Conservation (phyloP, 2,113 vertebrate genomes). For the rabbit (Oryctolagus cuniculus) region DNA sequence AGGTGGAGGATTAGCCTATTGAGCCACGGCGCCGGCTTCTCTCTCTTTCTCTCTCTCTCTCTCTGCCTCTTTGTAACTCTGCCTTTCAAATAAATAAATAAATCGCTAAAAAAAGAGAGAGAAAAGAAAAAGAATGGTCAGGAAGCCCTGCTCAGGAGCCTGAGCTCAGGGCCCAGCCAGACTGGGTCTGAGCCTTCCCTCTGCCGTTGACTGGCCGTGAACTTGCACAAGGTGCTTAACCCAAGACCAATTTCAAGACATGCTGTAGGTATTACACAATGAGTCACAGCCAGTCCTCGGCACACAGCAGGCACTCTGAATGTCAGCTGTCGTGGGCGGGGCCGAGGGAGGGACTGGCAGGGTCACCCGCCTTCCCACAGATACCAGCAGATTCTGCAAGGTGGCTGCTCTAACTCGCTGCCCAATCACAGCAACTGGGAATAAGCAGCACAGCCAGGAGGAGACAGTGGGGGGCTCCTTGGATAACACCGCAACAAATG, state of each 20-base stretch:
- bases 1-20: too few species aligned
- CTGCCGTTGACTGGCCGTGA: not conserved
- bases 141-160: not conserved
- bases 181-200: not conserved
- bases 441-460: not conserved
- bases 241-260: not conserved
- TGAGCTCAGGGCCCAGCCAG: not conserved
- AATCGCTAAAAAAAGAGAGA: too few species aligned
- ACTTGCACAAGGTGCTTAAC: not conserved
- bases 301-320: fast-evolving
- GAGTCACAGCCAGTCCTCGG: fast-evolving
- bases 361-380: fast-evolving
- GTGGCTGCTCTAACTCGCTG: not conserved
- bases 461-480: fast-evolving
- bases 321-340: fast-evolving
- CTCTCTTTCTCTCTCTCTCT: too few species aligned
- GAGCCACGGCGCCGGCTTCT: too few species aligned
- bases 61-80: too few species aligned
- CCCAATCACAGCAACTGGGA: not conserved
- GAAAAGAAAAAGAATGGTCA: too few species aligned
- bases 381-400: not conserved
- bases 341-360: not conserved
- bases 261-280: fast-evolving
- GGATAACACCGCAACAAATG: not conserved
- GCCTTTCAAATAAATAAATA: too few species aligned